phyloP scores from a whole-genome alignment of 2,113 vertebrate genomes.

The Choloepus hoffmanni region DNA sequence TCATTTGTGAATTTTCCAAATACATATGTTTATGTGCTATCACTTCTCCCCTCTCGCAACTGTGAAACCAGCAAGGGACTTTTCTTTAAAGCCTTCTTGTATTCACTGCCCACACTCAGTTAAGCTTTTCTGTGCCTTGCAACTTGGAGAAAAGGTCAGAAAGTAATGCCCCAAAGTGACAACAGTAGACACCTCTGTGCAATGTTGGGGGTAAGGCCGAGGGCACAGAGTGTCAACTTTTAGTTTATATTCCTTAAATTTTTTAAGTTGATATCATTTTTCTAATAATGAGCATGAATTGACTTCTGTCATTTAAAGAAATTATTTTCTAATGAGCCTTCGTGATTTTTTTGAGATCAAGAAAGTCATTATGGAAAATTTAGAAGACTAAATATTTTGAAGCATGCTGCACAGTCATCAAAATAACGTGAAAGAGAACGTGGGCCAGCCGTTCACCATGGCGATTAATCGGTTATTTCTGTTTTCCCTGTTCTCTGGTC shows the following conservation, averaged over 20 bases:
- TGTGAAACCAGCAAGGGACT: not conserved
- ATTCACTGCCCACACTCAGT: fast-evolving
- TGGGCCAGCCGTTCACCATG: not conserved
- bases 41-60: not conserved
- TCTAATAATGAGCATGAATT: not conserved
- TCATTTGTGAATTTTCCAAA: not conserved
- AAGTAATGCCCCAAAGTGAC: not conserved
- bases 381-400: not conserved
- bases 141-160: fast-evolving
- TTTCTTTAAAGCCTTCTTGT: not conserved
- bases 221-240: fast-evolving
- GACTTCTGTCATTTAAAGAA: not conserved
- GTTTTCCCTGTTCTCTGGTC: not conserved
- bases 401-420: not conserved
- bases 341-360: not conserved
- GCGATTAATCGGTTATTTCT: not conserved
- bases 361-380: not conserved
- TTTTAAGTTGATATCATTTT: not conserved
- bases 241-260: not conserved
- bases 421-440: not conserved
- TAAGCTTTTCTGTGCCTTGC: fast-evolving
- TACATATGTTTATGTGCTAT: not conserved
- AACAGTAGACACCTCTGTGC: fast-evolving
- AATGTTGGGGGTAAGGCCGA: fast-evolving
- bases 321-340: not conserved